Evolutionary conservation across 2,797 vertebrate species (phyloP).

Genomic region (Lindbergichthys nudifrons): DNA sequence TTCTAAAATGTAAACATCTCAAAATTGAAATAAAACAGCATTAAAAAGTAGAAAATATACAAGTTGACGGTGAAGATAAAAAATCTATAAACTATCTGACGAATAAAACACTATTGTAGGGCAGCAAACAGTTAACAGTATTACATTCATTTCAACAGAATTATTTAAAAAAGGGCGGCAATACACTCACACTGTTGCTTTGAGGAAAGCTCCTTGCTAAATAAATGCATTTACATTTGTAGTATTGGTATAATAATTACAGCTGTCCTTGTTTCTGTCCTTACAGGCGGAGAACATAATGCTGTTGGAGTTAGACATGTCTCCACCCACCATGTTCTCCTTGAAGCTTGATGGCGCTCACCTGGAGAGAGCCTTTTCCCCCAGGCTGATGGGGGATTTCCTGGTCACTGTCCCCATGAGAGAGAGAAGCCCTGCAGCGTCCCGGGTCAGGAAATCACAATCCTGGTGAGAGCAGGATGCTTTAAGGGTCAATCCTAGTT

Average conservation of each 20-base stretch:
- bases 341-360: conserved; percentile 89
- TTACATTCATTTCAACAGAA: too few relatives aligned
- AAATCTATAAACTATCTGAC: too few relatives aligned
- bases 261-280: conserved; percentile 1
- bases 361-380: conserved; percentile 89
- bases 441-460: conserved; percentile 91
- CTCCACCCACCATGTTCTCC: conserved; percentile 92
- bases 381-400: conserved; percentile 86
- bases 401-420: conserved; percentile 82
- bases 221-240: background rate
- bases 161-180: background rate
- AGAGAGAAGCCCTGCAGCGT: conserved; percentile 83
- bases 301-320: conserved; percentile 95
- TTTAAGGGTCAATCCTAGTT: background rate
- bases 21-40: too few relatives aligned
- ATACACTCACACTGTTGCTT: background rate
- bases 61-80: too few relatives aligned
- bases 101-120: too few relatives aligned
- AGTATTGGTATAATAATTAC: background rate
- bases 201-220: background rate
- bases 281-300: conserved; percentile 95
- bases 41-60: too few relatives aligned
- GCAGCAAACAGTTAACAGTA: too few relatives aligned
- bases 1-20: too few relatives aligned
- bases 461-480: conserved; percentile 89